Evolutionary conservation across 2,797 vertebrate species (phyloP), one percentile per base, ranked within the genome.

Genomic region (Adelosebastes latens): DNA sequence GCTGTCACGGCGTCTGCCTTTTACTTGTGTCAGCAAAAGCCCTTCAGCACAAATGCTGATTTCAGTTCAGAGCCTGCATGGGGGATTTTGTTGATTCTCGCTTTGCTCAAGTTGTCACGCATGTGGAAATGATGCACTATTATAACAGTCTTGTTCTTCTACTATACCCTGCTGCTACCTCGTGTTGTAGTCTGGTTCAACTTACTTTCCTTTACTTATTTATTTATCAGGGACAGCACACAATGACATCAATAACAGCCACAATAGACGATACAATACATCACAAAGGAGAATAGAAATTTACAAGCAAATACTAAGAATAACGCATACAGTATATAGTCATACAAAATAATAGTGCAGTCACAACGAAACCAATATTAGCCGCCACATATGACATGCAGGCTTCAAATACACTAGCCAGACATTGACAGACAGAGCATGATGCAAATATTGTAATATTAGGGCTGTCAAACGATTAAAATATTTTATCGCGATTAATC

Each of bases 11-110:
- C 9, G 22, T 62, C 71, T 78, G 31, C 49, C 68, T 77, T 70
- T 81, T 78, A 56, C 64, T 72, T 59, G 42, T 64, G 75, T 83
- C 85, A 87, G 72, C 68, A 83, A 64, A 89, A 80, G 60, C 65
- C 58, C n/a, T 29, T 62, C 14, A 16, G 62, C 63, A 80, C 59
- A 67, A 72, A 80, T 65, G 67, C 59, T 68, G 79, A 82, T 72
- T 72, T 79, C n/a, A 58, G 66, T 78, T 72, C 52, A 39, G 12
- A 42, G 39, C 8, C 20, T 62, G 59, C 46, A 29, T 64, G 59
- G 31, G 52, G 20, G 36, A 55, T 39, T 59, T 53, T 20, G 25
- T 42, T 42, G 24, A 63, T 56, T 69, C 34, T 12, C 16, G 14
- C 39, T 53, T 32, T 20, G n/a, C 55, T 75, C 18, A 60, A 36